Conservation (phyloP, 2,888 invertebrate genomes). For the Rotaria sp. region DNA sequence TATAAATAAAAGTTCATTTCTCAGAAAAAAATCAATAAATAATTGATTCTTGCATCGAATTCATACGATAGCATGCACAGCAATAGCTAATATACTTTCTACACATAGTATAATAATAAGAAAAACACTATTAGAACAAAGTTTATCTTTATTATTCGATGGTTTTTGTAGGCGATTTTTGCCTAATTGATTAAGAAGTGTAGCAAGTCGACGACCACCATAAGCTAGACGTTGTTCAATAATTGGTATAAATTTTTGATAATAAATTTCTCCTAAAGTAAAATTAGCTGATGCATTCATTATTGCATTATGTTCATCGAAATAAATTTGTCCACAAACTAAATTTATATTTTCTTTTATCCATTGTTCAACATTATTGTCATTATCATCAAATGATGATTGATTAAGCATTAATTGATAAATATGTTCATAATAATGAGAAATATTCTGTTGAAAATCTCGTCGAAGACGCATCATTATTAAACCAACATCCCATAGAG, state of each 20-base stretch:
- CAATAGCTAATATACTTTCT: not conserved
- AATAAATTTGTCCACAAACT: not conserved
- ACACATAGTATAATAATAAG: not conserved
- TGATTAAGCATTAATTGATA: not conserved
- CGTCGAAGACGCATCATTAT: not conserved
- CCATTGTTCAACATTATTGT: not conserved
- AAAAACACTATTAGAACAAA: not conserved
- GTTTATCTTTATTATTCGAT: not conserved
- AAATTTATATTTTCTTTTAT: not conserved
- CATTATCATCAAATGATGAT: not conserved
- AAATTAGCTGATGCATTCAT: not conserved
- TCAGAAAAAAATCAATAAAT: not conserved
- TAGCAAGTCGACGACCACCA: not conserved
- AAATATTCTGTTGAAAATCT: not conserved
- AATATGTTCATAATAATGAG: not conserved
- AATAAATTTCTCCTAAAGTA: not conserved
- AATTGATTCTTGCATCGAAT: not conserved
- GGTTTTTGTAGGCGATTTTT: not conserved
- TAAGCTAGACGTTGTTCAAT: not conserved
- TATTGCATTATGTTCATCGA: not conserved
- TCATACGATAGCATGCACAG: not conserved
- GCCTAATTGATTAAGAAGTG: not conserved
- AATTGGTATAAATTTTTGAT: not conserved
- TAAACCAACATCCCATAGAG: not conserved
- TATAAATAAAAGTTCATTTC: no score